phyloP scores from a whole-genome alignment of 2,113 vertebrate species.

The Dolichotis patagonum region DNA sequence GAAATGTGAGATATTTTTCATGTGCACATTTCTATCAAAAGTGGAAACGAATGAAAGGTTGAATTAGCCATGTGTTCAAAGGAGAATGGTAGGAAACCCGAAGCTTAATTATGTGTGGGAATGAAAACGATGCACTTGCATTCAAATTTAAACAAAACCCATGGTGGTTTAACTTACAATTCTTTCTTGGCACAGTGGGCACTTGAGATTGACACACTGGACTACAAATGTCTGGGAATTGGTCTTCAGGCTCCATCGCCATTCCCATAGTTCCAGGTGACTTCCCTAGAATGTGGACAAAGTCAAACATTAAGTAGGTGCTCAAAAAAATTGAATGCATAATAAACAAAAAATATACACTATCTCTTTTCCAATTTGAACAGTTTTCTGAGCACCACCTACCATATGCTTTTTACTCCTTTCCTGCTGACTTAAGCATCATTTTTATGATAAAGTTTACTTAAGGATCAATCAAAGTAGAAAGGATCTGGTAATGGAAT shows the following conservation, averaged over 20 bases:
- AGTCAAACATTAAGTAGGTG: not conserved
- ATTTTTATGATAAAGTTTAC: slow-evolving; percentile 2
- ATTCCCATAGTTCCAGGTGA: not conserved
- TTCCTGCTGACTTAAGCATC: not conserved
- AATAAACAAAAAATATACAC: not conserved
- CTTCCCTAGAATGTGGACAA: not conserved
- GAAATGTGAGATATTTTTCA: not conserved
- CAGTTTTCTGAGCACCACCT: not conserved
- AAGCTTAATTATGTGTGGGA: not conserved
- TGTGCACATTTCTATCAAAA: not conserved
- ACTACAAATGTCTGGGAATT: not conserved
- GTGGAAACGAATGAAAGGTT: not conserved
- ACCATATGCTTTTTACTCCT: not conserved
- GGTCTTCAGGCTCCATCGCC: not conserved
- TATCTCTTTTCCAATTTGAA: not conserved
- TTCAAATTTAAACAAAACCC: not conserved
- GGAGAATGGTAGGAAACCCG: not conserved
- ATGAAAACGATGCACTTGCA: not conserved
- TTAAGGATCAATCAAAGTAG: not conserved
- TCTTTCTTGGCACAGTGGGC: not conserved
- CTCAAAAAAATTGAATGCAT: not conserved
- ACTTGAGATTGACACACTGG: not conserved
- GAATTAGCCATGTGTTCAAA: not conserved
- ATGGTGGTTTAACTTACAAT: not conserved
- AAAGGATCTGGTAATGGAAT: not conserved